Conservation (phyloP, 2,797 vertebrate genomes). For the Ptychobarbus kaznakovi region DNA sequence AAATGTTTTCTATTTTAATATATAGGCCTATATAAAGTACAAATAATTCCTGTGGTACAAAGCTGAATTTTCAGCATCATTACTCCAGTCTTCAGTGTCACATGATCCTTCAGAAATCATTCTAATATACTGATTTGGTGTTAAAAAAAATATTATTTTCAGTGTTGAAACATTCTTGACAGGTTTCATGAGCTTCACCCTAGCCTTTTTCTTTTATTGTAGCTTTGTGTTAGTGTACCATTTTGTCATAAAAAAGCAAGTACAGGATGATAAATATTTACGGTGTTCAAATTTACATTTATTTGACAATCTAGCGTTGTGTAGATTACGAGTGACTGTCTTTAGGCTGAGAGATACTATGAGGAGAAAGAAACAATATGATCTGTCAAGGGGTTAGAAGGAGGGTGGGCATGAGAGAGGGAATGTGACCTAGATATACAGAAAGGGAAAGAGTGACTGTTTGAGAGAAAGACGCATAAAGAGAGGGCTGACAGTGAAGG, state of each 20-base stretch:
- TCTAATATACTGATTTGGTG: background rate
- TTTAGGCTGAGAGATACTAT: conserved; percentile 26
- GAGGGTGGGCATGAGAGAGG: conserved; percentile 37
- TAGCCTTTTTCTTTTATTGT: background rate
- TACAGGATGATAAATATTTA: conserved; percentile 1
- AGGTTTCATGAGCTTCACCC: background rate
- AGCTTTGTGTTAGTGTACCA: background rate
- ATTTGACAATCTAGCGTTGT: background rate
- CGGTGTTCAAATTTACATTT: background rate
- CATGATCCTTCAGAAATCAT: background rate
- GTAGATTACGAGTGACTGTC: conserved; percentile 5
- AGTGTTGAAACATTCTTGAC: background rate
- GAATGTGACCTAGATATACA: conserved; percentile 38
- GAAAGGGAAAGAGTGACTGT: conserved; percentile 39
- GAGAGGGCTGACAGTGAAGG: conserved; percentile 67
- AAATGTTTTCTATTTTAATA: background rate
- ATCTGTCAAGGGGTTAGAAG: conserved; percentile 37
- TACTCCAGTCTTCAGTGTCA: background rate
- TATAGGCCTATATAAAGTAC: background rate
- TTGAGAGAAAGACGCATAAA: conserved; percentile 40
- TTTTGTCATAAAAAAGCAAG: background rate
- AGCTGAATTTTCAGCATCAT: background rate
- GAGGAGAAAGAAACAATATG: conserved; percentile 32
- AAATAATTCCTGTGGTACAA: background rate
- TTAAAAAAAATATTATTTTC: background rate